Evolutionary conservation across 2,888 invertebrate genomes (phyloP), one percentile per base, ranked within the genome.

Genomic region (Oscheius sp.): DNA sequence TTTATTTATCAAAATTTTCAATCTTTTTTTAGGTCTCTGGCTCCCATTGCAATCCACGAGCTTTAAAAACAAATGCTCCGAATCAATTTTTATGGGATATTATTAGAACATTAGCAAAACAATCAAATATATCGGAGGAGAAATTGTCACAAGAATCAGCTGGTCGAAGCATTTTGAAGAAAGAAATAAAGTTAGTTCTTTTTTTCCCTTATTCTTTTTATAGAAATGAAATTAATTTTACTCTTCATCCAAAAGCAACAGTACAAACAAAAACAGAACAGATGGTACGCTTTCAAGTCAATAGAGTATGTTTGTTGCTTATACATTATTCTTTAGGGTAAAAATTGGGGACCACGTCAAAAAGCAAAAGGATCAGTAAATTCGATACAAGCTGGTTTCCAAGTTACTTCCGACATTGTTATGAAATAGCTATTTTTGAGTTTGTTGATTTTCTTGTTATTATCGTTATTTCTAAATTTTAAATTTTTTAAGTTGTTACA

Each of bases 31-130:
- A 91, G 80, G 95, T 97, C 2, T 96, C 96, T 0, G 91, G 91
- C 82, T 94, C 96, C 0, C 98, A 99, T 88, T 92, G 93, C 66
- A 90, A 91, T 73, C 92, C 92, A 85, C 91, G 91, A 75, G 94
- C 95, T 0, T 89, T 97, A 24, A 98, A 98, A 88, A 97, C 97
- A 0, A 89, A 93, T 86, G 97, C 97, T 2, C 94, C 98, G 0
- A 88, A 91, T 41, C 87, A 89, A 1, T 89, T 95, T 9, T 85
- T 99, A 20, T 98, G 97, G 97, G 95, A 96, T 87, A 91, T 96
- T 65, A 89, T 96, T 80, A 89, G 94, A 70, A 90, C 90, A 50
- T 94, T 82, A 68, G 78, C 75, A 17, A 71, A 71, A 30, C 68
- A 75, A 30, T 67, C 70, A 22, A 74, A 70, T 36, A 74, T 72